Evolutionary conservation across 2,888 invertebrate genomes (phyloP).

Genomic region (Idaea aversata): DNA sequence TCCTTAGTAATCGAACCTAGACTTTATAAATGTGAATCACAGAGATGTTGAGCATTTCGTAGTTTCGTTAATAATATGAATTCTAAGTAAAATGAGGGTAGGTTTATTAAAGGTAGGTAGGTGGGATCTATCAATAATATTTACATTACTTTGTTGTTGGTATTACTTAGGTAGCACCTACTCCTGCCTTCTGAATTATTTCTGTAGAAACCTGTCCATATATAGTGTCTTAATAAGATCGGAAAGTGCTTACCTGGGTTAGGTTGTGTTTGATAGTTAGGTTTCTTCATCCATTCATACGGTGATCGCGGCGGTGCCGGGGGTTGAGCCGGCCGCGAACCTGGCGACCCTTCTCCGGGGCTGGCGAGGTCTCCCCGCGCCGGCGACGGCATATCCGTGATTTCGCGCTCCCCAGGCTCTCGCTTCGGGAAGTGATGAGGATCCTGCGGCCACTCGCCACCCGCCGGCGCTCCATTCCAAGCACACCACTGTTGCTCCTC

Average conservation of each 20-base stretch:
- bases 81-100: no score
- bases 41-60: no score
- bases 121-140: no score
- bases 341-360: conserved; percentile 76
- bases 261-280: conserved; percentile 90
- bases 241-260: conserved; percentile 84
- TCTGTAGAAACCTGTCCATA: not conserved
- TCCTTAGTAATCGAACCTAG: no score
- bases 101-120: no score
- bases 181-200: not conserved
- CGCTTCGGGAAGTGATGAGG: conserved; percentile 72
- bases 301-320: conserved; percentile 89
- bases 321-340: conserved; percentile 74
- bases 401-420: conserved; percentile 67
- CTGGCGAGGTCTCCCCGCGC: conserved; percentile 79
- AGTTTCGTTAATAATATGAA: no score
- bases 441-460: conserved; percentile 72
- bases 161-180: not conserved
- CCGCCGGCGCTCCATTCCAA: conserved; percentile 75
- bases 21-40: no score
- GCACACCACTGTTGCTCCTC: conserved; percentile 82
- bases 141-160: no score
- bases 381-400: conserved; percentile 71
- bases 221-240: not conserved
- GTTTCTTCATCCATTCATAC: conserved; percentile 96